phyloP scores from a whole-genome alignment of 2,797 vertebrate genomes.

The Vireo griseus region DNA sequence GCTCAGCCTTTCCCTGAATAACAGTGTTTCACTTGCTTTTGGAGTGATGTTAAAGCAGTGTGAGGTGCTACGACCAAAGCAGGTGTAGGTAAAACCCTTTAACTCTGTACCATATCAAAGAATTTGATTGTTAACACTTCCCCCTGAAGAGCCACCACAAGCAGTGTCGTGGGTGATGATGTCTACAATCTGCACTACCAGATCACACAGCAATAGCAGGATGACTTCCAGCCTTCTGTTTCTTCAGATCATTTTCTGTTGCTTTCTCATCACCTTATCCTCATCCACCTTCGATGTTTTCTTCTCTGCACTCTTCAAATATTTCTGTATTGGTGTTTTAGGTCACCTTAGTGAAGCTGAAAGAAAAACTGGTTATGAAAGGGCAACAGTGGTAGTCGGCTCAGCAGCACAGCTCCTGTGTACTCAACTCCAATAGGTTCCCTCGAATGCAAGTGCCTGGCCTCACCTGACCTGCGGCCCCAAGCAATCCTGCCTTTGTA shows the following conservation, averaged over 20 bases:
- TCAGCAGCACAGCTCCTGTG: background rate
- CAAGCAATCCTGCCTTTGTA: background rate
- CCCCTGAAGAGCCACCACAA: background rate
- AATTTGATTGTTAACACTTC: background rate
- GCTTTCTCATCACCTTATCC: background rate
- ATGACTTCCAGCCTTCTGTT: background rate
- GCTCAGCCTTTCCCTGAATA: background rate
- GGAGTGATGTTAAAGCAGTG: background rate
- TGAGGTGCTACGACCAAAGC: background rate
- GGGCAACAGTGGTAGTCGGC: background rate
- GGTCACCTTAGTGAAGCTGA: background rate
- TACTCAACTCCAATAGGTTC: background rate
- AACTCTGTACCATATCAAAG: background rate
- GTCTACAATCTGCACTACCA: background rate
- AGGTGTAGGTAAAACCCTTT: background rate
- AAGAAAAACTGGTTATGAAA: background rate
- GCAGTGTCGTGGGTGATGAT: fast-evolving
- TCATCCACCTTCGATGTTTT: background rate
- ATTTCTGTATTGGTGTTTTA: background rate
- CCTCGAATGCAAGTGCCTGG: background rate
- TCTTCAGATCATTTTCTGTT: background rate
- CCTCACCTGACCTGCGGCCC: background rate
- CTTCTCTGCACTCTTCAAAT: background rate
- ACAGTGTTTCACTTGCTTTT: background rate
- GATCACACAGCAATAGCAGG: background rate